Percentiles rank a stretch among this genome's conserved stretches.
Conservation (phyloP, 2,113 vertebrate species). For the Ailurus styani region DNA sequence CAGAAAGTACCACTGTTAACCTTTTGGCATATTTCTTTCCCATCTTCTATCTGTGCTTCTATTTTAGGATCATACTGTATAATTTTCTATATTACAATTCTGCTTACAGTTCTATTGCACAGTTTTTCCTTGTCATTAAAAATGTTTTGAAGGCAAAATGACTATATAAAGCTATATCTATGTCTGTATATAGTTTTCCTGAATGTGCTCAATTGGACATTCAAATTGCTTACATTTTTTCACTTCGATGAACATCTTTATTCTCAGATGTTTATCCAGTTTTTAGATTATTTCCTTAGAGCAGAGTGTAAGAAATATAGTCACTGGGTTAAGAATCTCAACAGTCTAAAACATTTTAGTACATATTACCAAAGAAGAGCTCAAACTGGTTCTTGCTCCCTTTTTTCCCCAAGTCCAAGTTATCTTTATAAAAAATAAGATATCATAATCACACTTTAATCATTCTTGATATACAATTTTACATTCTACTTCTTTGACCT, state of each 20-base stretch:
- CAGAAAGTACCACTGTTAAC: background rate
- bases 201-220: background rate
- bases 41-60: background rate
- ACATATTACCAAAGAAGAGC: background rate
- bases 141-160: constrained; percentile 7
- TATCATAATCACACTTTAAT: background rate
- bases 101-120: background rate
- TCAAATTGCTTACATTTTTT: constrained; percentile 34
- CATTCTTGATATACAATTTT: constrained; percentile 26
- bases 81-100: constrained; percentile 11
- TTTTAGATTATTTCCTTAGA: constrained; percentile 35
- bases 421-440: background rate
- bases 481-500: constrained; percentile 12
- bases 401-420: background rate
- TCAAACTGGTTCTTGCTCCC: background rate
- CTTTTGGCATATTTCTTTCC: constrained; percentile 41
- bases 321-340: background rate
- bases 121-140: constrained; percentile 45
- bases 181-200: constrained; percentile 3
- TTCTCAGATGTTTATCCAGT: background rate
- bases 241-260: constrained; percentile 21
- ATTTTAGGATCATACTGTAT: constrained; percentile 49
- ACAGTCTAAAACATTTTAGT: background rate
- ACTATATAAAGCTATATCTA: constrained; percentile 11
- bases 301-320: constrained; percentile 16